Base-by-base conservation (phyloP, 2,888 invertebrate genomes). In the Agrotis exclamationis region DNA sequence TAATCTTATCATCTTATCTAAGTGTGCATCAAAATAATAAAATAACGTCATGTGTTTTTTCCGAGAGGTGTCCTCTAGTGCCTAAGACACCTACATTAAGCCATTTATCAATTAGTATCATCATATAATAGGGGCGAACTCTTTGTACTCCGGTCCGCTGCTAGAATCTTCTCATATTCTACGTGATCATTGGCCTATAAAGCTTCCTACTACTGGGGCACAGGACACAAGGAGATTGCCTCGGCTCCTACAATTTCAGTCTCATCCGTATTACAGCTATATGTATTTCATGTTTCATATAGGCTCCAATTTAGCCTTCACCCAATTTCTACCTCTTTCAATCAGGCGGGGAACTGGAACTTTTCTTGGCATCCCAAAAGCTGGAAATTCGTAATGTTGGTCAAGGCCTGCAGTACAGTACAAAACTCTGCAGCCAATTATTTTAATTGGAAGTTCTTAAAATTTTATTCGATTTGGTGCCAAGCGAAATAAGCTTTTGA, bases 1-100 rank as follows among this genome's bases (percentile, higher is more conserved):
- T 70, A 22, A 78, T 78, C 66, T 78, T 59, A 80, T 80, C 68
- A 78, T n/a, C n/a, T n/a, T n/a, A n/a, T n/a, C n/a, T n/a, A 20
- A 3, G 22, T 16, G 3, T 68, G 56, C 51, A 57, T 67, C 22
- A 33, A 24, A 11, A 11, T 39, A 39, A 39, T 39, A 39, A 33
- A 7, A 33, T 33, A 33, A 39, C 9, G 39, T 39, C 39, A 39
- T 39, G 39, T 39, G 39, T 39, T 2, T 39, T 39, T 39, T 39
- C 39, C 39, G 39, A 11, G 39, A 39, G 39, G 39, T 39, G 39
- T 39, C 39, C 11, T 39, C 11, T 39, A 39, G 39, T 11, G 9
- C 11, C 9, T 39, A 39, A 39, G 39, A 1, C 33, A 28, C 5
- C n/a, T n/a, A n/a, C n/a, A n/a, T n/a, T 28, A 28, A 28, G 28